A percentile compares a stretch with the other conserved stretches of the same genome.
These are phyloP conservation scores for Osmoderma eremita DNA, from an alignment of 2,888 invertebrate species.

Conservation along the genomic window DNA sequence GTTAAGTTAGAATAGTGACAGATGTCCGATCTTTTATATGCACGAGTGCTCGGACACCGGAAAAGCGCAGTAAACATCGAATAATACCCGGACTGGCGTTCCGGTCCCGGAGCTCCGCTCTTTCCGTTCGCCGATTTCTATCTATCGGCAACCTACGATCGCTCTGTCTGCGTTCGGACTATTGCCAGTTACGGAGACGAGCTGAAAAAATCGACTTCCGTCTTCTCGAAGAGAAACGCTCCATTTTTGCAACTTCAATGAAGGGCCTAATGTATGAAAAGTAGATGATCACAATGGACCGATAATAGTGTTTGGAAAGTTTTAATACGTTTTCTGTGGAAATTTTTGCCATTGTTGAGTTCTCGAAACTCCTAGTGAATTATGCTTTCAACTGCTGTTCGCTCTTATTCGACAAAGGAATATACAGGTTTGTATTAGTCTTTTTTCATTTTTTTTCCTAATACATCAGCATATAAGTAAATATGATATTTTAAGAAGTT, in stretches of 20 bases:
- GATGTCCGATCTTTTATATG: slow-evolving; percentile 56
- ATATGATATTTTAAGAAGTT: too few relatives aligned
- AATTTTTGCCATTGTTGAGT: slow-evolving; percentile 35
- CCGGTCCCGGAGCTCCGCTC: slow-evolving; percentile 49
- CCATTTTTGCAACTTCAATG: slow-evolving; percentile 41
- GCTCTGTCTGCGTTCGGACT: slow-evolving; percentile 26
- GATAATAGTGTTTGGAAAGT: slow-evolving; percentile 40
- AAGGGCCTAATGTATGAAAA: slow-evolving; percentile 44
- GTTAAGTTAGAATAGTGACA: slow-evolving; percentile 49
- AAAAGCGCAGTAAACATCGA: slow-evolving; percentile 56
- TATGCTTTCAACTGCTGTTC: neutral
- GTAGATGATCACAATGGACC: slow-evolving; percentile 37
- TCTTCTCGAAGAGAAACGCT: slow-evolving; percentile 30
- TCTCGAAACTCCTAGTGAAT: slow-evolving; percentile 25
- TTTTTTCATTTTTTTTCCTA: too few relatives aligned
- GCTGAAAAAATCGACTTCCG: slow-evolving; percentile 28
- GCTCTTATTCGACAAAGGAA: too few relatives aligned
- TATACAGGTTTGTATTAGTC: too few relatives aligned
- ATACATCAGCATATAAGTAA: too few relatives aligned
- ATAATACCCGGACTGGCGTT: slow-evolving; percentile 55
- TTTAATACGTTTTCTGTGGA: slow-evolving; percentile 41
- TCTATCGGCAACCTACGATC: slow-evolving; percentile 39
- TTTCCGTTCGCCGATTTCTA: slow-evolving; percentile 45
- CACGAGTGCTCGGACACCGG: slow-evolving; percentile 57
- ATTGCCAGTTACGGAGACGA: neutral